Conservation (phyloP, 2,888 invertebrate species). For the Ochropacha duplaris region DNA sequence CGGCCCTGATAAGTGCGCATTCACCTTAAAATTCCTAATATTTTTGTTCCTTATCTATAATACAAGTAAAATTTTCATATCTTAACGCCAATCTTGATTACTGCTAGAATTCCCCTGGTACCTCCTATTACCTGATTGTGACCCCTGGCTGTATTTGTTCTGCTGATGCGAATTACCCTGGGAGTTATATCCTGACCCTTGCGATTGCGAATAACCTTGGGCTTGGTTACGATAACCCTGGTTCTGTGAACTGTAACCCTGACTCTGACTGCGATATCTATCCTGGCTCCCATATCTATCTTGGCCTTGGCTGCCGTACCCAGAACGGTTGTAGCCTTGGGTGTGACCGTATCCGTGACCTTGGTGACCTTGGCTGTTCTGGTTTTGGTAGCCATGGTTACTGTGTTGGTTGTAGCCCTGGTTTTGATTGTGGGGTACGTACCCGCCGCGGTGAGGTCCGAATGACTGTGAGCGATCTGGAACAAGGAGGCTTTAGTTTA, state of each 20-base stretch:
- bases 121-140: slow-evolving; percentile 17
- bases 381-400: slow-evolving; percentile 30
- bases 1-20: no score
- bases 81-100: slow-evolving; percentile 16
- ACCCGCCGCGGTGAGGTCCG: slow-evolving; percentile 67
- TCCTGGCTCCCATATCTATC: slow-evolving; percentile 19
- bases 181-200: slow-evolving; percentile 23
- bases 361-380: slow-evolving; percentile 10
- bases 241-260: slow-evolving; percentile 19
- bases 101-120: slow-evolving; percentile 15
- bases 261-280: slow-evolving; percentile 9
- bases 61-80: not conserved
- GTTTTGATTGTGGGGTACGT: slow-evolving; percentile 40
- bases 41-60: not conserved
- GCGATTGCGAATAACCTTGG: slow-evolving; percentile 9
- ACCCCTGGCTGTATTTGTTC: slow-evolving; percentile 5
- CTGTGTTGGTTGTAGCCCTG: slow-evolving; percentile 23
- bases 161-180: slow-evolving; percentile 6
- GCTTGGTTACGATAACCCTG: slow-evolving; percentile 15
- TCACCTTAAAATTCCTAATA: no score
- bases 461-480: slow-evolving; percentile 66
- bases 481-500: slow-evolving; percentile 40
- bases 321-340: slow-evolving; percentile 3
- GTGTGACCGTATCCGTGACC: not conserved
- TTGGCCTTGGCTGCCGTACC: slow-evolving; percentile 24